Percentiles rank a stretch among this genome's conserved stretches.
Conservation (phyloP, 2,113 vertebrate species). For the Lucifuga dentata region DNA sequence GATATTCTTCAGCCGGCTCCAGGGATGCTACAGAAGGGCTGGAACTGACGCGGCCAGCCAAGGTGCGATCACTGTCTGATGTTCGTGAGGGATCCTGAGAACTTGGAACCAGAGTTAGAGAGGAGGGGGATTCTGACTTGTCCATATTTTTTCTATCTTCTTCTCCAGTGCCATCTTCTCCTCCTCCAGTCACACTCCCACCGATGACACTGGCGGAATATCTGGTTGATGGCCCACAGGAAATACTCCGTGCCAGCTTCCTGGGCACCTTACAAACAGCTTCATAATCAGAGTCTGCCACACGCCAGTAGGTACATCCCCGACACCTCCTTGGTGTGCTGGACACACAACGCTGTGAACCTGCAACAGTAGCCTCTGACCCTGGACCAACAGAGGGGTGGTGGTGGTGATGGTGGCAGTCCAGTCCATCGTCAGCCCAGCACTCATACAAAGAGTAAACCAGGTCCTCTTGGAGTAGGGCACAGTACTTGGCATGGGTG, state of each 20-base stretch:
- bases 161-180: constrained; percentile 14
- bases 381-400: constrained; percentile 73
- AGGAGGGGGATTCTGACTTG: constrained; percentile 76
- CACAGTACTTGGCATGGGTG: constrained; percentile 87
- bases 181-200: constrained; percentile 71
- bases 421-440: constrained; percentile 88
- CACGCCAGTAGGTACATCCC: constrained; percentile 87
- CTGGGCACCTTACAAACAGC: constrained; percentile 94
- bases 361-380: constrained; percentile 69
- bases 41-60: constrained; percentile 85
- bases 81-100: constrained; percentile 68
- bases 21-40: constrained; percentile 88
- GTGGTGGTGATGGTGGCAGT: constrained; percentile 75
- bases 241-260: constrained; percentile 88
- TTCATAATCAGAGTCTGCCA: constrained; percentile 93
- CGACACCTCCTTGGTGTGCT: constrained; percentile 86
- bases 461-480: constrained; percentile 92
- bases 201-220: constrained; percentile 81
- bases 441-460: constrained; percentile 93
- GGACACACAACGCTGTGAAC: constrained; percentile 55
- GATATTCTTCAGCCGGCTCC: constrained; percentile 80
- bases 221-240: constrained; percentile 86
- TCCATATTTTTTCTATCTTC: constrained; percentile 41
- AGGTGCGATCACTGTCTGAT: constrained; percentile 84
- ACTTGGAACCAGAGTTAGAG: constrained; percentile 77